phyloP scores from a whole-genome alignment of 2,888 invertebrate genomes.

The Hyposoter didymator region DNA sequence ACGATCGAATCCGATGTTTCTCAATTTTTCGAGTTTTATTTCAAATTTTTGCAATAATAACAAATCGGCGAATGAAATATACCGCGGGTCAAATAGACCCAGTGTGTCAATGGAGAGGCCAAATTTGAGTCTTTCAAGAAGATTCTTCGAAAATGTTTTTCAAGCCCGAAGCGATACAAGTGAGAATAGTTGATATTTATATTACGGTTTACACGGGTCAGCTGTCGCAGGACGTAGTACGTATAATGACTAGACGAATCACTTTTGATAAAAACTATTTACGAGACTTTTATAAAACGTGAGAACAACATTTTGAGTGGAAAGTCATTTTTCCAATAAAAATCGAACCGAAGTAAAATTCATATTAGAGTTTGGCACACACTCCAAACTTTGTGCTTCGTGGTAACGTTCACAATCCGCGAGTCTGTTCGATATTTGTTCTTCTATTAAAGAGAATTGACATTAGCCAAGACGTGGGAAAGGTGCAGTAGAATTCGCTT shows the following conservation, averaged over 20 bases:
- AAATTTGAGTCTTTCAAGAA: no score
- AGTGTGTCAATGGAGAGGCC: no score
- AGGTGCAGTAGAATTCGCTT: constrained; percentile 12
- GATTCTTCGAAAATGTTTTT: neutral
- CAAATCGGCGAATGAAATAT: no score
- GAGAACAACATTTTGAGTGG: neutral
- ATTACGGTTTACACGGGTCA: constrained; percentile 58
- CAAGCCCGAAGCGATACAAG: constrained; percentile 37
- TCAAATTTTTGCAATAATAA: no score
- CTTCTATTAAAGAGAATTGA: neutral
- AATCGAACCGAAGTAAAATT: constrained; percentile 16
- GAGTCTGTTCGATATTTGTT: constrained; percentile 23
- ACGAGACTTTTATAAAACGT: neutral
- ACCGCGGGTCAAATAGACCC: no score
- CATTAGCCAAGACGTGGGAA: neutral
- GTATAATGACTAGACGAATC: neutral
- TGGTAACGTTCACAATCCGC: constrained; percentile 16
- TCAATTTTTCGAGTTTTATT: no score
- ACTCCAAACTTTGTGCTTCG: neutral
- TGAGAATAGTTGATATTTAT: constrained; percentile 55
- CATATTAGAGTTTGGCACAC: constrained; percentile 10
- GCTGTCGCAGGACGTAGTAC: constrained; percentile 43
- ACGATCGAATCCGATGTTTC: no score
- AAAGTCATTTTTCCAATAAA: neutral
- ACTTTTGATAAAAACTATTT: constrained; percentile 16